A percentile compares a stretch with the other conserved stretches of the same genome.
phyloP scores from a whole-genome alignment of 1,140 invertebrate species.

The Drosophila bocki region DNA sequence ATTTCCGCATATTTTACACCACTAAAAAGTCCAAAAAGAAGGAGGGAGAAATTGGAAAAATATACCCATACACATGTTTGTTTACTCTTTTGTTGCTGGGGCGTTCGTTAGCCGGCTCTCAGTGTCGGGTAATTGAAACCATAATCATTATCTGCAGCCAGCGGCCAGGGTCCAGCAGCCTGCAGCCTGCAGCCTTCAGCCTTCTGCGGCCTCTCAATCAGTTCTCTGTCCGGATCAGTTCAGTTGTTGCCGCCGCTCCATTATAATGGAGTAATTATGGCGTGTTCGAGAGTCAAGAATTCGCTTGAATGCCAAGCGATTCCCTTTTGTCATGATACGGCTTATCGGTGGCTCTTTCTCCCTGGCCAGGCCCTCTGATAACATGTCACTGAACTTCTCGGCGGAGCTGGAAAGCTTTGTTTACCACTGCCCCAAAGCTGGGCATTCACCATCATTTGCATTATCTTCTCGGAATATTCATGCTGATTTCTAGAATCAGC shows the following conservation, averaged over 20 bases:
- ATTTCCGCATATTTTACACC: conserved; percentile 84
- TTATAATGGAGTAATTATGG: conserved; percentile 82
- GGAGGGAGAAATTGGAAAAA: conserved; percentile 31
- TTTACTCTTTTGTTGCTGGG: conserved; percentile 77
- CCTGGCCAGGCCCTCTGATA: conserved; percentile 45
- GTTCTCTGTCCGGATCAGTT: conserved; percentile 29
- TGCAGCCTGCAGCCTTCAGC: conserved; percentile 35
- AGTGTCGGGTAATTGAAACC: conserved; percentile 73
- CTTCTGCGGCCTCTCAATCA: conserved; percentile 51
- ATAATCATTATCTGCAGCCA: conserved; percentile 74
- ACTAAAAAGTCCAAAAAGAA: conserved; percentile 80
- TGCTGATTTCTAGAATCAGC: conserved; percentile 47
- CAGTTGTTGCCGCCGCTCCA: conserved; percentile 71
- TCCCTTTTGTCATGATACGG: conserved; percentile 37
- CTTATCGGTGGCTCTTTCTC: conserved; percentile 12
- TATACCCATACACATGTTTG: conserved; percentile 61
- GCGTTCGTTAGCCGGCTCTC: conserved; percentile 35
- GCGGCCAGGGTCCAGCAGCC: conserved; percentile 34
- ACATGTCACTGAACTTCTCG: conserved; percentile 59
- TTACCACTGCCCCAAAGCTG: conserved; percentile 12
- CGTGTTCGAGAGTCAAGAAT: conserved; percentile 64
- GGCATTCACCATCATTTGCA: conserved; percentile 33
- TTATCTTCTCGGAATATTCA: conserved; percentile 62
- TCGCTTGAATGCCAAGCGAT: conserved; percentile 56
- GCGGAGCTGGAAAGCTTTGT: conserved; percentile 15